phyloP scores from a whole-genome alignment of 2,888 invertebrate genomes.

The Microplitis manilae region DNA sequence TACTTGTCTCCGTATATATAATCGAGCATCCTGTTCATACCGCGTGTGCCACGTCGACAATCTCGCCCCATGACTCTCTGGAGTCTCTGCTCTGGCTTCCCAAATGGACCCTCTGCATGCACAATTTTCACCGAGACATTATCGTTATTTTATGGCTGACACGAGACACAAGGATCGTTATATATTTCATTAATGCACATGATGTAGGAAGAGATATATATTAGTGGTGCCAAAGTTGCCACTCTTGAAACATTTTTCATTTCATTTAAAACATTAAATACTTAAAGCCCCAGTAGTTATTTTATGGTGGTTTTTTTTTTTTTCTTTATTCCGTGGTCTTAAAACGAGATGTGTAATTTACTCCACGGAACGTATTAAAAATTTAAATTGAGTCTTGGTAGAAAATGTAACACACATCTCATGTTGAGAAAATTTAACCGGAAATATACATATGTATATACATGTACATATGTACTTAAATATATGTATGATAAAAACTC shows the following conservation, averaged over 20 bases:
- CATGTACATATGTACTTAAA: neutral
- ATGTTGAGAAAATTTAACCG: neutral
- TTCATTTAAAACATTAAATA: conserved; percentile 19
- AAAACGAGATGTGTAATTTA: conserved; percentile 13
- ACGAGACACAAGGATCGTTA: conserved; percentile 22
- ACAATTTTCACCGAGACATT: conserved; percentile 41
- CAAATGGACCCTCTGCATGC: conserved; percentile 39
- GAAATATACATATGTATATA: conserved; percentile 1
- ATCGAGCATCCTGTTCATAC: conserved; percentile 4
- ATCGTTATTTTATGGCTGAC: conserved; percentile 41
- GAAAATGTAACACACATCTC: conserved; percentile 1
- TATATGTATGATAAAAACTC: conserved; percentile 11
- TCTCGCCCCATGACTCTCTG: conserved; percentile 28
- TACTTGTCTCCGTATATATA: neutral
- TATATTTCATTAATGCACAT: conserved; percentile 28
- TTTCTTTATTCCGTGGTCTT: conserved; percentile 3
- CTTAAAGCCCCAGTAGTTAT: conserved; percentile 4
- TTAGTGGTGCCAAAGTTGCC: neutral
- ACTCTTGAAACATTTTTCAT: conserved; percentile 22
- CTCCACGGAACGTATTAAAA: conserved; percentile 10
- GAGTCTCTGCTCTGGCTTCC: conserved; percentile 2
- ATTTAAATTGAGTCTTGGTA: neutral
- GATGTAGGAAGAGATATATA: conserved; percentile 1
- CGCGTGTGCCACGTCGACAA: conserved; percentile 27
- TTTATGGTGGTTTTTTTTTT: neutral